Base-by-base conservation (phyloP, 1,140 invertebrate species). In the Stegodyphus dumicola region DNA sequence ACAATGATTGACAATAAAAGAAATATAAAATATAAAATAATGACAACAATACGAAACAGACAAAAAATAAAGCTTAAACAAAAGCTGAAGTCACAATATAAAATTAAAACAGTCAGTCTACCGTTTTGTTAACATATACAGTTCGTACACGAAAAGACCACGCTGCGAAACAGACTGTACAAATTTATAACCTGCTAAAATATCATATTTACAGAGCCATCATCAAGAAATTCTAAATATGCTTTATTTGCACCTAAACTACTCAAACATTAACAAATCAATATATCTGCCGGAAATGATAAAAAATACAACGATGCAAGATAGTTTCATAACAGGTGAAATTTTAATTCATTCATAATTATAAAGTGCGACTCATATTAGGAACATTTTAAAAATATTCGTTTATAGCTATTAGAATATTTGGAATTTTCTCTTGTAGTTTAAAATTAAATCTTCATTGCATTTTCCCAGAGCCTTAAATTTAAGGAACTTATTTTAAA, bases 21-120 rank as follows among this genome's bases (percentile, higher is more conserved):
- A 76, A 85, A 76, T 85, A 83, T 83, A 83, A 79, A 75, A 85
- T 51, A 85, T 56, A 77, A 70, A 76, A 51, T n/a, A 69, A 71
- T 49, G 33, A 52, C 17, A 13, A 76, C 65, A 81, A 81, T 54
- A 81, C 54, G 64, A 56, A 33, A 53, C 65, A 71, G n/a, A 74
- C 49, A 74, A 13, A 74, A 74, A 73, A 18, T 51, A 10, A 48
- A 69, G 71, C 60, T 52, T 75, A 84, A 67, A 73, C 70, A 81
- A 84, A 85, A 85, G 81, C 74, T 75, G 49, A 49, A 66, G 69
- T 15, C 17, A 77, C 81, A 69, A 60, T 85, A 85, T 85, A 66
- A 83, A 85, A 85, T 17, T 66, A 33, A 75, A 83, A 83, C 7
- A 7, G 67, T 65, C 56, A 85, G 48, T 56, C 64, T 75, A 66